These are phyloP conservation scores for Enoplosus armatus DNA, from an alignment of 2,797 vertebrate species.

Conservation along the genomic window DNA sequence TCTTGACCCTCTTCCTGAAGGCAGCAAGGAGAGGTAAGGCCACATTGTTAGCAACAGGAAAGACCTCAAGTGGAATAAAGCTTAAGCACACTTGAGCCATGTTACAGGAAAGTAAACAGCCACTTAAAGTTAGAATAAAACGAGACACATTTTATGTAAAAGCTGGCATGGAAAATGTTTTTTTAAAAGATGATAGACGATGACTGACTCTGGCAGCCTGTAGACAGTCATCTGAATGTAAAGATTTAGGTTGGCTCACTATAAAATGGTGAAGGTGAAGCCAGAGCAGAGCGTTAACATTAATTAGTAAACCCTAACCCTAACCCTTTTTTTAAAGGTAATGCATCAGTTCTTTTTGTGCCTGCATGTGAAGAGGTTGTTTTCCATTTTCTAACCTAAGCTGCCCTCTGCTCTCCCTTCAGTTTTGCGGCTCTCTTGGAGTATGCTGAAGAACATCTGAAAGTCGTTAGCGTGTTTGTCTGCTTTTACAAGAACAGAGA, in stretches of 20 bases:
- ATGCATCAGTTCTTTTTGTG: not conserved
- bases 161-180: not conserved
- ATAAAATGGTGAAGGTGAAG: not conserved
- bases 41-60: not conserved
- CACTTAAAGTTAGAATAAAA: not conserved
- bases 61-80: not conserved
- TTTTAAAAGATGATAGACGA: not conserved
- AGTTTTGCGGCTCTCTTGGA: slow-evolving; percentile 88
- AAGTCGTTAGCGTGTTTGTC: slow-evolving; percentile 87
- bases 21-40: slow-evolving; percentile 89
- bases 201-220: not conserved
- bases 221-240: no score
- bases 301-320: not conserved
- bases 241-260: not conserved
- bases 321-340: no score
- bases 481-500: slow-evolving; percentile 91
- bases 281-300: not conserved
- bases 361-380: not conserved
- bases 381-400: slow-evolving; percentile 17
- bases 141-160: not conserved
- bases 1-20: slow-evolving; percentile 85
- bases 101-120: not conserved
- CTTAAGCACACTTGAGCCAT: not conserved
- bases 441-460: slow-evolving; percentile 90
- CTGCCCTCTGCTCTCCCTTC: slow-evolving; percentile 27